Conservation (phyloP, 2,888 invertebrate genomes). For the Tortrix viridana region DNA sequence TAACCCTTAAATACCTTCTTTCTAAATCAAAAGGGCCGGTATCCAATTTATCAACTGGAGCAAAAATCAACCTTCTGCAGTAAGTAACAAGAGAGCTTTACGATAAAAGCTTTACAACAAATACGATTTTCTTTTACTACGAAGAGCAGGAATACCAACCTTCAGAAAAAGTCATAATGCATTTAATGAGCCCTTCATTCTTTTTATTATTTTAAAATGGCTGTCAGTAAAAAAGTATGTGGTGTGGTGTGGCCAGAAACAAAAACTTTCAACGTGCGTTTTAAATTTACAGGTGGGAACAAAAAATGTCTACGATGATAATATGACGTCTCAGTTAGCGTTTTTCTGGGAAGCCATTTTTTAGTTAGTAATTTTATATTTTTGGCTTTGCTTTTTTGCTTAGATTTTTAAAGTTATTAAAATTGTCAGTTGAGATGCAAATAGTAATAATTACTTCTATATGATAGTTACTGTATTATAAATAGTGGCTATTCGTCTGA, state of each 20-base stretch:
- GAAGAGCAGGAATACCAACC: slow-evolving; percentile 4
- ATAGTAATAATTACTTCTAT: too few species aligned
- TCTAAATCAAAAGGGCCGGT: too few species aligned
- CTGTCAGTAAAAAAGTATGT: slow-evolving; percentile 33
- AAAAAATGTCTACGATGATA: slow-evolving; percentile 16
- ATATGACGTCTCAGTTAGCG: slow-evolving; percentile 24
- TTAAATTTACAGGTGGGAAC: slow-evolving; percentile 26
- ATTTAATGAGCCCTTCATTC: slow-evolving; percentile 34
- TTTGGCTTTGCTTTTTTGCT: too few species aligned
- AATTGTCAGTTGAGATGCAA: too few species aligned
- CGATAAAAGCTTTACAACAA: neutral
- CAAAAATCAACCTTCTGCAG: too few species aligned
- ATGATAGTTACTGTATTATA: too few species aligned
- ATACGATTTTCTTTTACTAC: neutral
- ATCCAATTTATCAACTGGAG: too few species aligned
- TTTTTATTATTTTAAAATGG: slow-evolving; percentile 31
- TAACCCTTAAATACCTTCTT: neutral
- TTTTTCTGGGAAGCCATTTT: neutral
- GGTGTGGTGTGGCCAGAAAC: slow-evolving; percentile 30
- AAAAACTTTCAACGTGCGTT: slow-evolving; percentile 17
- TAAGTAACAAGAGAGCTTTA: too few species aligned
- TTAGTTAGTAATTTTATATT: neutral
- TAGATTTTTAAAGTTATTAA: neutral
- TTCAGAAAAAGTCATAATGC: slow-evolving; percentile 35
- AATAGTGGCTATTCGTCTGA: too few species aligned